Evolutionary conservation across 2,888 invertebrate genomes (phyloP).

Genomic region (Netelia fuscicornis): DNA sequence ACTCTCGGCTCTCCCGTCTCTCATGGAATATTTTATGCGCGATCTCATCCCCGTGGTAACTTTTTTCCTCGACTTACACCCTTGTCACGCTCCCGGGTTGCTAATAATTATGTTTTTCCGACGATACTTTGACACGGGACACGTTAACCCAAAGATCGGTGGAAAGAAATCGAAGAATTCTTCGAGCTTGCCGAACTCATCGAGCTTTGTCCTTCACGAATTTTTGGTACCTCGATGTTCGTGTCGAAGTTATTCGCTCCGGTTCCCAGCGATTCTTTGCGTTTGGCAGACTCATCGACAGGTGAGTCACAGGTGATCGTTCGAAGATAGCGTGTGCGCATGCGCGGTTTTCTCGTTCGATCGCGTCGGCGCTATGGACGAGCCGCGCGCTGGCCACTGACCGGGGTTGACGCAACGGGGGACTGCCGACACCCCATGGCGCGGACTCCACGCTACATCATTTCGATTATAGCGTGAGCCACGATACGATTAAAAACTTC

Average conservation of each 20-base stretch:
- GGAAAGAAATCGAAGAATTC: constrained; percentile 9
- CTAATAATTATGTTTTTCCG: constrained; percentile 40
- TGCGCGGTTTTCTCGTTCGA: constrained; percentile 40
- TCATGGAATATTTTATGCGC: constrained; percentile 26
- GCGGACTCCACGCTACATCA: constrained; percentile 78
- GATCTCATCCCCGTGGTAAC: background rate
- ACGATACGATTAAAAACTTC: constrained; percentile 74
- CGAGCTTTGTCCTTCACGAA: background rate
- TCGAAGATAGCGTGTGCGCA: constrained; percentile 56
- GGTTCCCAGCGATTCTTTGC: constrained; percentile 24
- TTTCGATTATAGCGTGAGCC: constrained; percentile 75
- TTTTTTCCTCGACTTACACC: background rate
- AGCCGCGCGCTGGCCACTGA: constrained; percentile 40
- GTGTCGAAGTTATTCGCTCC: constrained; percentile 31
- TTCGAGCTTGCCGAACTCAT: background rate
- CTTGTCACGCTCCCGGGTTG: constrained; percentile 20
- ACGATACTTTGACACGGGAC: constrained; percentile 31
- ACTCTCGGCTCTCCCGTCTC: constrained; percentile 17
- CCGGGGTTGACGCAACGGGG: constrained; percentile 75
- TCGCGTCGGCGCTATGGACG: constrained; percentile 33
- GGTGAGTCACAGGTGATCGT: constrained; percentile 70
- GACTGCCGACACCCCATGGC: constrained; percentile 73
- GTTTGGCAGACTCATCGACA: constrained; percentile 50
- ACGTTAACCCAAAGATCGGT: constrained; percentile 3
- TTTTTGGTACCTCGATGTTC: constrained; percentile 19